phyloP scores from a whole-genome alignment of 2,888 invertebrate species.

The Galerucella pusilla region DNA sequence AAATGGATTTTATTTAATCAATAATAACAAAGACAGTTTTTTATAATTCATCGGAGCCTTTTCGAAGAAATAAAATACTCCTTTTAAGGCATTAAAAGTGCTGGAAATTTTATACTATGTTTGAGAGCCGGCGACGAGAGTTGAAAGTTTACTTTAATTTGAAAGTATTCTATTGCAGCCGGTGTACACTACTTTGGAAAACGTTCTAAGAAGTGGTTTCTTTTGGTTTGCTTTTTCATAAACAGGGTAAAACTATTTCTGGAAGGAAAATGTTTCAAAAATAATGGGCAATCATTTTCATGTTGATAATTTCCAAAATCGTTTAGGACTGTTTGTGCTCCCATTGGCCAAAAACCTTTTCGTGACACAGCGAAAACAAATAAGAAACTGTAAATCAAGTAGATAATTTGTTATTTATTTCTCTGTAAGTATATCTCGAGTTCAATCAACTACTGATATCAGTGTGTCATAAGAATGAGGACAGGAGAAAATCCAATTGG shows the following conservation, averaged over 20 bases:
- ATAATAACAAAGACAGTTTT: too few relatives aligned
- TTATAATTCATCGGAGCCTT: background rate
- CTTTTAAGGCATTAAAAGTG: background rate
- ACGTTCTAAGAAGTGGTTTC: constrained; percentile 1
- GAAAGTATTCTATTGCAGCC: background rate
- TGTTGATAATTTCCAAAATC: too few relatives aligned
- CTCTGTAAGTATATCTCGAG: background rate
- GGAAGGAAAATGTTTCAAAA: too few relatives aligned
- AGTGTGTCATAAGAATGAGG: background rate
- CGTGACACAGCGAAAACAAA: too few relatives aligned
- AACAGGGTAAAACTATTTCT: too few relatives aligned
- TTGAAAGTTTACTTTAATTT: background rate
- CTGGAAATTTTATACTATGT: constrained; percentile 1
- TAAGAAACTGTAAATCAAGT: too few relatives aligned
- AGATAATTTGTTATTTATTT: background rate
- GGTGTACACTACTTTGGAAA: background rate
- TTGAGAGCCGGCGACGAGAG: background rate
- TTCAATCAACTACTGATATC: background rate
- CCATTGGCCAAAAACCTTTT: too few relatives aligned
- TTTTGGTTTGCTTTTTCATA: background rate
- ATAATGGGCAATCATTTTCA: too few relatives aligned
- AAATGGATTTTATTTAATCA: background rate
- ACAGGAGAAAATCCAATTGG: background rate
- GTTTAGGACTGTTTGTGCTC: too few relatives aligned
- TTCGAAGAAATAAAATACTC: background rate